A percentile compares a stretch with the other conserved stretches of the same genome.
phyloP scores from a whole-genome alignment of 2,113 vertebrate genomes.

The Odocoileus virginianus region DNA sequence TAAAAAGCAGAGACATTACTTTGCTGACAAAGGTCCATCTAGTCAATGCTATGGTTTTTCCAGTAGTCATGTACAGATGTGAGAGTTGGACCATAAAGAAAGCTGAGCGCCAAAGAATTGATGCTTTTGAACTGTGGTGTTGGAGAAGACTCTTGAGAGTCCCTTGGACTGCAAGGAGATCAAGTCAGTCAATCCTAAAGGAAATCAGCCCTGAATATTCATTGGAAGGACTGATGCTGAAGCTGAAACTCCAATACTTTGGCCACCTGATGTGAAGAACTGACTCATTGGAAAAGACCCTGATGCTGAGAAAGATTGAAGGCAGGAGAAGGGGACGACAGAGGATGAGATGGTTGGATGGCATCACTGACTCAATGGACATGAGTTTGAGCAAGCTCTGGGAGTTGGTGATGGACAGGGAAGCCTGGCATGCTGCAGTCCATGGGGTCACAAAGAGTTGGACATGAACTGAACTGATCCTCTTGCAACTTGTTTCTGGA shows the following conservation, averaged over 20 bases:
- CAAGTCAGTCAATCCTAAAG: background rate
- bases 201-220: background rate
- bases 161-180: background rate
- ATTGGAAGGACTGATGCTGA: background rate
- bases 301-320: background rate
- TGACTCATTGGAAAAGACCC: background rate
- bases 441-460: background rate
- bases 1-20: background rate
- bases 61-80: background rate
- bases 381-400: background rate
- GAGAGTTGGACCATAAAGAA: background rate
- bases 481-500: background rate
- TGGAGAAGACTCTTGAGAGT: background rate
- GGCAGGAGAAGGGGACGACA: background rate
- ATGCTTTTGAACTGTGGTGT: background rate
- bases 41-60: background rate
- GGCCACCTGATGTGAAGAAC: background rate
- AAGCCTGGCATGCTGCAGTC: background rate
- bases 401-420: background rate
- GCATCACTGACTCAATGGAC: background rate
- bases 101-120: background rate
- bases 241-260: background rate
- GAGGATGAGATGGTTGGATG: background rate
- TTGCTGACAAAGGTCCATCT: background rate
- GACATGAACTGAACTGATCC: background rate